Percentiles rank a stretch among this genome's conserved stretches.
phyloP scores from a whole-genome alignment of 2,113 vertebrate genomes.

The Meles meles region DNA sequence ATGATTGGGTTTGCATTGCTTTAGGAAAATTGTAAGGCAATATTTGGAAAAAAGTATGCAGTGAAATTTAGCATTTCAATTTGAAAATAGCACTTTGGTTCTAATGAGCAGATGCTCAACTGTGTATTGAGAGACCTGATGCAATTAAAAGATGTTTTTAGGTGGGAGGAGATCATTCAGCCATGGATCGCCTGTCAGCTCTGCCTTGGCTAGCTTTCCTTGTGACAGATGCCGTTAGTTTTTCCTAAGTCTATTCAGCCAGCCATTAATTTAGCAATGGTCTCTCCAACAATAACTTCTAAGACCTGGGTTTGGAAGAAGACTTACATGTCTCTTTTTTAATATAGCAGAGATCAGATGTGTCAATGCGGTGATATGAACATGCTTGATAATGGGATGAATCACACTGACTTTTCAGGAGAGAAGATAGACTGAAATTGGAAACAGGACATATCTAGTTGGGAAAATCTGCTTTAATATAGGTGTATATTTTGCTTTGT shows the following conservation, averaged over 20 bases:
- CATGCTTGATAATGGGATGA: background rate
- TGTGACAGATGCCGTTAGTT: conserved; percentile 64
- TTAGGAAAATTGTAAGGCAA: conserved; percentile 70
- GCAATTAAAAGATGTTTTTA: conserved; percentile 79
- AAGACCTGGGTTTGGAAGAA: conserved; percentile 11
- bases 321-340: background rate
- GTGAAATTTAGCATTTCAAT: conserved; percentile 67
- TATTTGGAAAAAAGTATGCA: conserved; percentile 17
- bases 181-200: conserved; percentile 67
- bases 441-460: background rate
- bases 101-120: conserved; percentile 83
- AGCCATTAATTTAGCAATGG: conserved; percentile 42
- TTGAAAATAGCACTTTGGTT: conserved; percentile 69
- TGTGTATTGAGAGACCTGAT: conserved; percentile 74
- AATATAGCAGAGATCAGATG: conserved; percentile 41
- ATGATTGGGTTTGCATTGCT: conserved; percentile 60
- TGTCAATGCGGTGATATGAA: background rate
- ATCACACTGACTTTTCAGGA: background rate
- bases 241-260: conserved; percentile 50
- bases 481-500: background rate
- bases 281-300: conserved; percentile 40
- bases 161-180: conserved; percentile 76
- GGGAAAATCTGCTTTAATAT: background rate
- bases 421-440: background rate
- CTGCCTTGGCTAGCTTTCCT: conserved; percentile 77